Base-by-base conservation (phyloP, 2,113 vertebrate genomes). In the Heterocephalus glaber region DNA sequence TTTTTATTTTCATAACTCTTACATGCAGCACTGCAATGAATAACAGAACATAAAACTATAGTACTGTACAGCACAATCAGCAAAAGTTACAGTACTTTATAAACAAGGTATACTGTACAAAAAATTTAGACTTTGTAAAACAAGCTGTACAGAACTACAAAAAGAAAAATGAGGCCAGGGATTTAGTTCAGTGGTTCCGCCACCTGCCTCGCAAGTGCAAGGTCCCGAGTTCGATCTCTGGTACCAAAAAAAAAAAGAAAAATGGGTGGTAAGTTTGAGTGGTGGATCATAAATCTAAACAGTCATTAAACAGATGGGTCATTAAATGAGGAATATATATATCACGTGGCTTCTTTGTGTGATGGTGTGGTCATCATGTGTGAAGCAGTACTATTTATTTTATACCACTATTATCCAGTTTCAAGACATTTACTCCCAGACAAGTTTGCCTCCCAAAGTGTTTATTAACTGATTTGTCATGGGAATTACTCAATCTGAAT, bases 321-420 rank as follows among this genome's bases (percentile, higher is more conserved):
- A 47, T 76, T 47, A 47, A 76, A 28, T 10, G 11, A 76, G 41
- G 72, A 47, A 76, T 74, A 74, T 65, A 11, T 10, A 6, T 56
- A 2, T 28, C 26, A 3, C 7, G 38, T 79, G 35, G 6, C 54
- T 74, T 76, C 84, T 65, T 22, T 68, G 35, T 17, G 0, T 47
- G 81, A 8, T 6, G 14, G 16, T 26, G 3, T 4, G 3, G 28
- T 77, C n/a, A 33, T 41, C 22, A 30, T 0, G n/a, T 9, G 9
- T 56, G 16, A 5, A 20, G 1, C 44, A 33, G 1, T 24, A 38
- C 3, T 35, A 1, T 28, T 61, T 14, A 4, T 26, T 70, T 41
- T 63, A 28, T 3, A 1, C 6, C n/a, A 19, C 1, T 35, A 2
- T 17, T 33, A 0, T 33, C 19, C 35, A 7, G 12, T 5, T 49